These are phyloP conservation scores for Adrianichthys oophorus DNA, from an alignment of 2,797 vertebrate species.

Conservation along the genomic window DNA sequence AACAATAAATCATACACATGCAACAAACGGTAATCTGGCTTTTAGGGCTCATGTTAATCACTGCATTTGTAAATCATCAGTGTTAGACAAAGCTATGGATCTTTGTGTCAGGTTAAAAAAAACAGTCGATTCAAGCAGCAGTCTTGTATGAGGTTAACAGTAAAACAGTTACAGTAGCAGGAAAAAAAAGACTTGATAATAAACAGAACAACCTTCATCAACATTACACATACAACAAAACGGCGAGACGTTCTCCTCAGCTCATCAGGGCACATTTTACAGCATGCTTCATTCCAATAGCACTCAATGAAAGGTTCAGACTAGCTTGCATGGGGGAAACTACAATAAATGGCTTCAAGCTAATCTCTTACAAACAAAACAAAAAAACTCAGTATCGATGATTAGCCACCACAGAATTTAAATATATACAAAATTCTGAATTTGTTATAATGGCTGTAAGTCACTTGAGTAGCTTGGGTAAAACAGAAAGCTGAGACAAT, in stretches of 20 bases:
- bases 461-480: conserved; percentile 70
- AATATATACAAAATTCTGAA: conserved; percentile 58
- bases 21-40: conserved; percentile 19
- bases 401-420: conserved; percentile 47
- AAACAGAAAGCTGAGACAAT: conserved; percentile 87
- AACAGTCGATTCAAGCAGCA: conserved; percentile 84
- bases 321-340: conserved; percentile 71
- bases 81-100: conserved; percentile 36
- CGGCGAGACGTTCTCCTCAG: conserved; percentile 82
- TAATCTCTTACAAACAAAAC: conserved; percentile 53
- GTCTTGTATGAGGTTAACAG: conserved; percentile 92
- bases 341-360: conserved; percentile 65
- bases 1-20: conserved; percentile 18
- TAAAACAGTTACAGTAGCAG: conserved; percentile 82
- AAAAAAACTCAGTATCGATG: conserved; percentile 48
- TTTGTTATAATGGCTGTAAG: conserved; percentile 70
- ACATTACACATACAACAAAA: conserved; percentile 86
- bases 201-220: conserved; percentile 73
- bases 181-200: conserved; percentile 75
- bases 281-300: conserved; percentile 95
- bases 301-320: conserved; percentile 83
- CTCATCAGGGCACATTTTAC: conserved; percentile 89
- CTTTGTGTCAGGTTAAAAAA: conserved; percentile 49
- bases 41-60: conserved; percentile 21
- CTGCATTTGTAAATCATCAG: conserved; percentile 28